Evolutionary conservation across 2,113 vertebrate species (phyloP).

Genomic region (Mus spicilegus): DNA sequence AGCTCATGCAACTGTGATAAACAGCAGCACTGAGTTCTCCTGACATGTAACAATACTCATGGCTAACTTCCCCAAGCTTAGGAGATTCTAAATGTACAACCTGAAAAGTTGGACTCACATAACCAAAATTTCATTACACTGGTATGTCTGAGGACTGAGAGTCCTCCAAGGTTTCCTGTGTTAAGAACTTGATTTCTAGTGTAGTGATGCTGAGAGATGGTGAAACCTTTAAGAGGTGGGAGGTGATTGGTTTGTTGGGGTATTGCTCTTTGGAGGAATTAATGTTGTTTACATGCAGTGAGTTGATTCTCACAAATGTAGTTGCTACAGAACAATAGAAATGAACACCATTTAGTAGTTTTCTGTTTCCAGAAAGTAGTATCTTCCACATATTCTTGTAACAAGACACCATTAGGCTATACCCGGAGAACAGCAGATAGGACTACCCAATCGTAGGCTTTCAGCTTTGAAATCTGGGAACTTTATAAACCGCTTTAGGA

Average conservation of each 20-base stretch:
- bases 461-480: neutral
- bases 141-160: neutral
- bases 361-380: neutral
- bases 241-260: no score
- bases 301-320: neutral
- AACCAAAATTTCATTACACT: neutral
- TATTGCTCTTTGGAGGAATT: no score
- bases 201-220: neutral
- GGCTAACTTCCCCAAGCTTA: neutral
- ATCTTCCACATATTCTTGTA: neutral
- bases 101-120: neutral
- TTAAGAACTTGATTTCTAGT: neutral
- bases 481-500: neutral
- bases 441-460: neutral
- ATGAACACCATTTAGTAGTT: neutral
- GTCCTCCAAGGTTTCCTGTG: neutral
- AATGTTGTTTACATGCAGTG: no score
- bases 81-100: neutral
- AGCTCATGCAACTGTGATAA: neutral
- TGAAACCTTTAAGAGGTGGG: neutral
- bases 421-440: neutral
- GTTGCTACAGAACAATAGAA: neutral
- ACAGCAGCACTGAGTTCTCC: neutral
- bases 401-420: neutral
- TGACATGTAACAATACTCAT: neutral